Conservation (phyloP, 1,140 invertebrate species). For the Eueides isabella region DNA sequence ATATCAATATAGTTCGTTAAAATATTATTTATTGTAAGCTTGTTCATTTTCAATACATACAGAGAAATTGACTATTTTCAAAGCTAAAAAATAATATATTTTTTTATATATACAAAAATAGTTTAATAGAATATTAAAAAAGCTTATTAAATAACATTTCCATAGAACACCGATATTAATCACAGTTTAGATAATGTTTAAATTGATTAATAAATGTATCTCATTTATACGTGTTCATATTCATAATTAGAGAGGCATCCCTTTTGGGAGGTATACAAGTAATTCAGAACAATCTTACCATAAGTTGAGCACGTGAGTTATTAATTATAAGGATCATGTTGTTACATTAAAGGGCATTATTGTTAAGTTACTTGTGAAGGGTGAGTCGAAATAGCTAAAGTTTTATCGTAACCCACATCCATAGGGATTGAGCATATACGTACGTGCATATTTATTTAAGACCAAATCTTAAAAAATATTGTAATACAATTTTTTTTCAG, state of each 20-base stretch:
- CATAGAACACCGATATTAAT: no score
- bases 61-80: no score
- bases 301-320: constrained; percentile 35
- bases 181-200: background rate
- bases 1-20: no score
- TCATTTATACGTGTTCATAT: background rate
- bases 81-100: no score
- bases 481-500: no score
- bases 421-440: constrained; percentile 15
- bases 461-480: no score
- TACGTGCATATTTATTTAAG: background rate
- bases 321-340: constrained; percentile 38
- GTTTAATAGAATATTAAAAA: no score
- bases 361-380: constrained; percentile 33
- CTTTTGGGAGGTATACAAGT: constrained; percentile 23
- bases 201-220: background rate
- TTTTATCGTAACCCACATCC: constrained; percentile 34
- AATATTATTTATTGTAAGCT: no score
- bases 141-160: no score
- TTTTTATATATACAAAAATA: no score
- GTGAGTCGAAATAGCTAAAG: constrained; percentile 26
- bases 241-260: constrained; percentile 23
- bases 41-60: no score
- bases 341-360: constrained; percentile 33
- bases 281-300: background rate